phyloP scores from a whole-genome alignment of 2,797 vertebrate species.

The Chromobotia macracanthus region DNA sequence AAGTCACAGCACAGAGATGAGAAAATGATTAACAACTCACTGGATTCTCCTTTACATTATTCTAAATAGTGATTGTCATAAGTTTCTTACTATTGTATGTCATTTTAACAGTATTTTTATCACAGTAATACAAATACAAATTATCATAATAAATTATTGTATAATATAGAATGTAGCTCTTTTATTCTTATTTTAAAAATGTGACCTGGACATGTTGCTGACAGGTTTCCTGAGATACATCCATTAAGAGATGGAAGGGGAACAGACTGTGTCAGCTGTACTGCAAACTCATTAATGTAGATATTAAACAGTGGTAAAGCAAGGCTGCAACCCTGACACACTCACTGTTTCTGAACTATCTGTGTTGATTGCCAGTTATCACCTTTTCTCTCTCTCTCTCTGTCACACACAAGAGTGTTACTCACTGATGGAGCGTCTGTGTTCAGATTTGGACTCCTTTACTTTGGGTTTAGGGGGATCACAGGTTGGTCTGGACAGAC shows the following conservation, averaged over 20 bases:
- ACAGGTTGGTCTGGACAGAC: constrained; percentile 78
- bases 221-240: constrained; percentile 1
- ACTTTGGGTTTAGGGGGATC: constrained; percentile 66
- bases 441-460: constrained; percentile 85
- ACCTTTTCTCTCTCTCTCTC: constrained; percentile 12
- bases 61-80: no score
- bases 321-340: constrained; percentile 24
- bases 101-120: no score
- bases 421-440: constrained; percentile 94
- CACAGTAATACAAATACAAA: no score
- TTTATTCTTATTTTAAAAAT: background rate
- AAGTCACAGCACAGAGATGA: background rate
- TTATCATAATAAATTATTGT: no score
- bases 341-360: constrained; percentile 28
- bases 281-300: constrained; percentile 43
- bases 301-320: constrained; percentile 39
- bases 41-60: no score
- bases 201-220: background rate
- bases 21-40: background rate
- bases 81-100: no score
- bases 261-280: constrained; percentile 34
- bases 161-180: background rate
- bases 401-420: constrained; percentile 46
- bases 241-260: background rate
- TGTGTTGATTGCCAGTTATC: constrained; percentile 33